A percentile compares a stretch with the other conserved stretches of the same genome.
Evolutionary conservation across 2,888 invertebrate species (phyloP).

Genomic region (Hofmannophila pseudospretella): DNA sequence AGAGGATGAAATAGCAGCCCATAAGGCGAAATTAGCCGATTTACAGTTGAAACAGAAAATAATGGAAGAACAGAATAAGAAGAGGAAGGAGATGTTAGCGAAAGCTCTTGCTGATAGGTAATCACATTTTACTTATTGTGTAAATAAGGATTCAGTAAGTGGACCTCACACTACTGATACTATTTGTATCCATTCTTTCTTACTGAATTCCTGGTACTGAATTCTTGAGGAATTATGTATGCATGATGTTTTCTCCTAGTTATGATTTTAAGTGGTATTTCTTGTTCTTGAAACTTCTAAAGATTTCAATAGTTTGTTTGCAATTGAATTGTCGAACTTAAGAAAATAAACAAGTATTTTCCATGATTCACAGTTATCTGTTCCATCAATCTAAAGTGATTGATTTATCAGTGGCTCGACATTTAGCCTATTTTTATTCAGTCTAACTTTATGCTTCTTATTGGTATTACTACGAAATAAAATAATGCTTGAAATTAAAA

Average conservation of each 20-base stretch:
- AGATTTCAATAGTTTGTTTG: too few relatives aligned
- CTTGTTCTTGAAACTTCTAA: too few relatives aligned
- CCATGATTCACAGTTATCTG: neutral
- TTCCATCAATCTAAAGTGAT: neutral
- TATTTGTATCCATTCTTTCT: too few relatives aligned
- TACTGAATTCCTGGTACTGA: too few relatives aligned
- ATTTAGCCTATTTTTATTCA: neutral
- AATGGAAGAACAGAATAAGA: constrained; percentile 89
- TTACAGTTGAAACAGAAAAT: constrained; percentile 84
- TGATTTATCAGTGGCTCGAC: neutral
- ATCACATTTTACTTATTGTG: too few relatives aligned
- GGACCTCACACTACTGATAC: too few relatives aligned
- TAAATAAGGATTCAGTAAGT: too few relatives aligned
- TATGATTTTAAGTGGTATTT: too few relatives aligned
- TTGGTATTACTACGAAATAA: neutral
- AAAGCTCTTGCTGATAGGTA: constrained; percentile 86
- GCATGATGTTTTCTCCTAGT: too few relatives aligned
- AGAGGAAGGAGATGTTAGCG: constrained; percentile 83
- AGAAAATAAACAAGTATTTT: too few relatives aligned
- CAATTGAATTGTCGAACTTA: too few relatives aligned
- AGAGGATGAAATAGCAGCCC: constrained; percentile 54
- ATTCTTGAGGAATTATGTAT: too few relatives aligned
- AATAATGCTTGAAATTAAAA: neutral
- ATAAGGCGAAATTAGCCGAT: constrained; percentile 79
- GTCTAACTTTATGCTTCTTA: neutral